phyloP scores from a whole-genome alignment of 2,888 invertebrate species.

The Cephus spinipes region DNA sequence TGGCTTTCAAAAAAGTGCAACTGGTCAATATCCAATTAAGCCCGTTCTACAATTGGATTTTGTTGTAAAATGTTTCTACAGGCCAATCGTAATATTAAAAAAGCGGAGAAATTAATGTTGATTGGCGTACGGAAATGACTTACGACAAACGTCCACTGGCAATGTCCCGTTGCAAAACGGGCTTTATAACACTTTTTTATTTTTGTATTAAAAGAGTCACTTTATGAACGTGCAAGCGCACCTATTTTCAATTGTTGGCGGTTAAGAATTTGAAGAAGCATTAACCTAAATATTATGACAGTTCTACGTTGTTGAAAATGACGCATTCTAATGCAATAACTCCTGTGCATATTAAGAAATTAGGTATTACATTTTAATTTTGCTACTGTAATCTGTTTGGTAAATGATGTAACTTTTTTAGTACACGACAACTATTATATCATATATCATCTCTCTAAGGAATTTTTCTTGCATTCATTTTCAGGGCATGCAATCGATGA shows the following conservation, averaged over 20 bases:
- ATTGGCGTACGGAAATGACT: too few species aligned
- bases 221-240: background rate
- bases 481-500: slow-evolving; percentile 71
- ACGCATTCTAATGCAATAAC: slow-evolving; percentile 45
- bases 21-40: too few species aligned
- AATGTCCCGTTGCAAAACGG: too few species aligned
- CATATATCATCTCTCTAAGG: background rate
- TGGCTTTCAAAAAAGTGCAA: too few species aligned
- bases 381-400: background rate
- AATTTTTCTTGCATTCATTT: slow-evolving; percentile 15
- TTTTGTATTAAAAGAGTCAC: background rate
- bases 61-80: too few species aligned
- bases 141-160: too few species aligned
- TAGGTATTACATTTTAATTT: slow-evolving; percentile 39
- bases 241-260: background rate
- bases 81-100: too few species aligned
- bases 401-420: background rate
- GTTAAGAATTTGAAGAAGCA: background rate
- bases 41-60: too few species aligned
- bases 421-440: background rate
- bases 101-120: too few species aligned
- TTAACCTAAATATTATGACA: slow-evolving; percentile 2
- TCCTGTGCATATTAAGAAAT: slow-evolving; percentile 50
- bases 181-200: background rate
- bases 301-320: slow-evolving; percentile 33